A percentile compares a stretch with the other conserved stretches of the same genome.
phyloP scores from a whole-genome alignment of 2,888 invertebrate species.

The Phytoseiulus persimilis region DNA sequence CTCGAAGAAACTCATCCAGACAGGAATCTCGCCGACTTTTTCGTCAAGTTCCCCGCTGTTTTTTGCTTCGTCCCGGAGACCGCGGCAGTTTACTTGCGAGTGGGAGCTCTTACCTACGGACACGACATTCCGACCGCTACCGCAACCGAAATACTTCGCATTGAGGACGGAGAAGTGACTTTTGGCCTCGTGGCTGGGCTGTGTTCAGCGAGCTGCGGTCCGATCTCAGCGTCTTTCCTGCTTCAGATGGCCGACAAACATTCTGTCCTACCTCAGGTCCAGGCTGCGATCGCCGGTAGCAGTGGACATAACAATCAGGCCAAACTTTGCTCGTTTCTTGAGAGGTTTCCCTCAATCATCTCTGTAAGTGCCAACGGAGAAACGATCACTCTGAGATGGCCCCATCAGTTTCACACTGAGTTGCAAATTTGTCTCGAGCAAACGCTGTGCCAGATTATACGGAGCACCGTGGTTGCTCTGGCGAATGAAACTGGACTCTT shows the following conservation, averaged over 20 bases:
- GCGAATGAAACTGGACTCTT: background rate
- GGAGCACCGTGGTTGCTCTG: background rate
- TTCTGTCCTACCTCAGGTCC: background rate
- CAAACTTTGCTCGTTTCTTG: background rate
- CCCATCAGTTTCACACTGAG: background rate
- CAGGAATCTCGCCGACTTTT: background rate
- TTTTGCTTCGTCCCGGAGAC: background rate
- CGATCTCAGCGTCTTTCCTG: background rate
- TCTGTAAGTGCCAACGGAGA: background rate
- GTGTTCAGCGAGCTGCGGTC: conserved; percentile 6
- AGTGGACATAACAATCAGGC: background rate
- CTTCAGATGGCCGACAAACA: conserved; percentile 11
- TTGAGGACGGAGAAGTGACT: background rate
- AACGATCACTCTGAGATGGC: background rate
- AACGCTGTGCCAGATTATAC: background rate
- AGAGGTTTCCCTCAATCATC: background rate
- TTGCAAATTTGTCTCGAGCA: background rate
- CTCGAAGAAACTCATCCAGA: background rate
- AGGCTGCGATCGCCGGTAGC: background rate
- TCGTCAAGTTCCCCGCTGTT: conserved; percentile 7
- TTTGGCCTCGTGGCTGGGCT: conserved; percentile 17
- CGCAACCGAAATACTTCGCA: background rate
- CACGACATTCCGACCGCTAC: background rate
- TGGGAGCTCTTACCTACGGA: background rate
- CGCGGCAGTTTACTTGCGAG: background rate